Evolutionary conservation across 1,140 invertebrate species (phyloP), one percentile per base, ranked within the genome.

Genomic region (Magallana ariakensis): DNA sequence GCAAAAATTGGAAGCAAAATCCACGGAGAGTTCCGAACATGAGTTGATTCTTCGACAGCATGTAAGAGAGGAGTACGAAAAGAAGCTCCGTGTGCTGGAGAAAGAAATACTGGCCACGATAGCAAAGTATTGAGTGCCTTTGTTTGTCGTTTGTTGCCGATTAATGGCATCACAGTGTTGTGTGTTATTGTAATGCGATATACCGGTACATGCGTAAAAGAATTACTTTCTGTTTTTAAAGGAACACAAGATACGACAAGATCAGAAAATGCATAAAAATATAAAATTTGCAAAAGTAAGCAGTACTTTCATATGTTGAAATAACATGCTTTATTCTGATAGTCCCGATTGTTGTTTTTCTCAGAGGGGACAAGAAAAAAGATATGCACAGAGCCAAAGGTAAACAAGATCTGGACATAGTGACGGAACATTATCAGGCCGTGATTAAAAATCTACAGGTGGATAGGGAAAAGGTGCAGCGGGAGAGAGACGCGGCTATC

Each of bases 341-440:
- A 46, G 33, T 46, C 33, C 33, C 5, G 33, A 5, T 46, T 46
- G 33, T 46, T 19, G 19, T n/a, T 7, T 26, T 26, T 75, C 15
- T 75, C 9, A 75, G 66, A 75, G 66, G 22, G 22, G 66, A 75
- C 7, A 75, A 75, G 66, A 75, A 75, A 75, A 82, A 54, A 13
- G 80, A 82, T 9, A 53, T 82, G 15, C 10, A 19, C 19, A 54
- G 54, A 56, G 55, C 53, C 19, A 55, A 82, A 82, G 19, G 53
- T 56, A 82, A 54, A 82, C 80, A 82, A 15, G 80, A 82, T n/a
- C 1, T 82, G 33, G 55, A 26, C 8, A 54, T 55, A 9, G 55
- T 82, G 5, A 82, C 53, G 8, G 80, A 82, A 82, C 80, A 82
- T 54, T 82, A 82, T 53, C 80, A 82, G 80, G 33, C 46, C 19